Evolutionary conservation across 2,888 invertebrate genomes (phyloP), one percentile per base, ranked within the genome.

Genomic region (Megastigmus dorsalis): DNA sequence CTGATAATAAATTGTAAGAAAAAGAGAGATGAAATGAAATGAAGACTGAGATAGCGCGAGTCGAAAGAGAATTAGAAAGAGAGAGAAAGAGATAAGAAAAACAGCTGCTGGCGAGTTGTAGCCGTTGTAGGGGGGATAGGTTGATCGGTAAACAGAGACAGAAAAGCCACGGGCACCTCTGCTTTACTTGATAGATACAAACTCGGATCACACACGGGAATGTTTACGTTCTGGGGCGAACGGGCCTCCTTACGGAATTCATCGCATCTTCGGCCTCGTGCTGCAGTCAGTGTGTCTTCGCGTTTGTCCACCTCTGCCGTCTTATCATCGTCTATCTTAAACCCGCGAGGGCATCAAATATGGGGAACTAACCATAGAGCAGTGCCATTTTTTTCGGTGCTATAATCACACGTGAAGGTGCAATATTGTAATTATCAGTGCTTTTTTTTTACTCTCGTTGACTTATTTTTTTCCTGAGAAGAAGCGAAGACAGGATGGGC

Each of bases 401-500:
- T 60, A 0, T 4, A 30, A n/a, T 23, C 7, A 6, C 18, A 13
- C 1, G 13, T 36, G 0, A 23, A n/a, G 13, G n/a, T 10, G 4
- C 33, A 23, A 30, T 45, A 28, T 7, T 6, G 45, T 9, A 23
- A n/a, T 6, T 15, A 7, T n/a, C 4, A 36, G 57, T 57, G 7
- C 10, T 57, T n/a, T 57, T 9, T 38, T 38, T n/a, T 23, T 55
- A 20, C n/a, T n/a, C n/a, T n/a, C n/a, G n/a, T n/a, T n/a, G n/a
- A n/a, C n/a, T 57, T 38, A 57, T 30, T 57, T 38, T 57, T 55
- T 55, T 57, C 23, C 13, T 18, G 13, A 43, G 13, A 59, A 59
- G 13, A 36, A 28, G 30, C n/a, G 80, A 73, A 23, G 1, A n/a
- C 26, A 41, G 1, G 77, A 88, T 88, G 88, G 88, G 88, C 59